Conservation (phyloP, 2,888 invertebrate genomes). For the Hypercompe scribonia region DNA sequence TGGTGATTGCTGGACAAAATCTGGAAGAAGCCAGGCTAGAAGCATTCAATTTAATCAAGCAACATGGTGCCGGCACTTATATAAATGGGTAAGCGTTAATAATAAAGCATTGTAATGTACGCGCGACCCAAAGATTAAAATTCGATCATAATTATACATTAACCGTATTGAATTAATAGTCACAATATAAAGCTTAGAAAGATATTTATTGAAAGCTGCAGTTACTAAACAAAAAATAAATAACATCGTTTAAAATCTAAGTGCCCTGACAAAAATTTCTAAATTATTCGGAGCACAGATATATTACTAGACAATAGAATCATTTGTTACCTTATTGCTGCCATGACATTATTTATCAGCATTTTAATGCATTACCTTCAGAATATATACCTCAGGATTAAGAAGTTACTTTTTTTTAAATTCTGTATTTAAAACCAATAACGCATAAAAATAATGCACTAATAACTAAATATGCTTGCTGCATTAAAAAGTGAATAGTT, state of each 20-base stretch:
- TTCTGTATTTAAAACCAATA: neutral
- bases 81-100: constrained; percentile 91
- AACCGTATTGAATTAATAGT: too few species aligned
- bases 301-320: neutral
- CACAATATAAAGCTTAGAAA: neutral
- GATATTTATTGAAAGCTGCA: neutral
- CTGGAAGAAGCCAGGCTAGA: constrained; percentile 92
- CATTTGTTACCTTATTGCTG: neutral
- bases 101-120: neutral
- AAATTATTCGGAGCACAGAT: neutral
- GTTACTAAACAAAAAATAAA: neutral
- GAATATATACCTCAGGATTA: neutral
- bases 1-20: constrained; percentile 91
- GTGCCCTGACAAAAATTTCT: too few species aligned
- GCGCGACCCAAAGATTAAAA: too few species aligned
- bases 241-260: too few species aligned
- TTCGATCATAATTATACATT: neutral
- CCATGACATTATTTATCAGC: neutral
- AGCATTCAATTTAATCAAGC: constrained; percentile 90
- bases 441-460: neutral
- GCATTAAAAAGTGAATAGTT: neutral
- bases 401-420: neutral
- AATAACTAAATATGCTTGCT: neutral
- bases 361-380: neutral
- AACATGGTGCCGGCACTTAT: constrained; percentile 88